A percentile compares a stretch with the other conserved stretches of the same genome.
phyloP scores from a whole-genome alignment of 2,888 invertebrate species.

The Leptogaster cylindrica region DNA sequence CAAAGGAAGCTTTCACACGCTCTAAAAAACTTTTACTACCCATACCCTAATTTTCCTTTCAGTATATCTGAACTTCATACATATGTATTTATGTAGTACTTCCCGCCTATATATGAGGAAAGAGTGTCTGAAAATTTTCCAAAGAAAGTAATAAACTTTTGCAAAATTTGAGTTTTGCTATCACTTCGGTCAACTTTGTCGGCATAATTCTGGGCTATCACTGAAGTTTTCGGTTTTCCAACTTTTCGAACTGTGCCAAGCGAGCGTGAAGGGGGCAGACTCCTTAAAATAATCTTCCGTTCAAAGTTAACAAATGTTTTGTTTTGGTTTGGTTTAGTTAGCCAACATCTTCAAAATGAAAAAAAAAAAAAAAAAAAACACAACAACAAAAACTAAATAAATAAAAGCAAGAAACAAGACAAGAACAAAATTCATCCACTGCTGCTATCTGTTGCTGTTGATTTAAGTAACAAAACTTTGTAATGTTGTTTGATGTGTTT shows the following conservation, averaged over 20 bases:
- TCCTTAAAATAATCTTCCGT: constrained; percentile 6
- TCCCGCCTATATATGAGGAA: constrained; percentile 26
- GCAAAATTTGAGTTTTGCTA: constrained; percentile 39
- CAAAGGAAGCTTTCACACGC: constrained; percentile 43
- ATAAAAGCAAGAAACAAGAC: background rate
- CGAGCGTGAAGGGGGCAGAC: background rate
- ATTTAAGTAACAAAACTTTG: constrained; percentile 5
- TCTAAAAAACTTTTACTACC: constrained; percentile 38
- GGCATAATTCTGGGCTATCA: constrained; percentile 42
- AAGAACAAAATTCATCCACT: background rate
- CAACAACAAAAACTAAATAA: background rate
- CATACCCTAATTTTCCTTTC: constrained; percentile 37
- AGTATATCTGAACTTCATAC: constrained; percentile 18
- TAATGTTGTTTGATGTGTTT: background rate
- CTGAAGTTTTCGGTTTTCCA: constrained; percentile 39
- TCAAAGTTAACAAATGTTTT: constrained; percentile 25
- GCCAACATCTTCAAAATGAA: background rate
- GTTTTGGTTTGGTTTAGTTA: constrained; percentile 9
- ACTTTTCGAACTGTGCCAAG: constrained; percentile 1
- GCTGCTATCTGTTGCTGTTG: constrained; percentile 4
- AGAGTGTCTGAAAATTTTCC: constrained; percentile 38
- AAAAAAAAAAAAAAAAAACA: background rate
- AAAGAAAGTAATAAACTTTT: constrained; percentile 40
- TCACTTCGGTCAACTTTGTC: constrained; percentile 41
- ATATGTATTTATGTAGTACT: constrained; percentile 1